Evolutionary conservation across 2,888 invertebrate species (phyloP), one percentile per base, ranked within the genome.

Genomic region (Idaea straminata): DNA sequence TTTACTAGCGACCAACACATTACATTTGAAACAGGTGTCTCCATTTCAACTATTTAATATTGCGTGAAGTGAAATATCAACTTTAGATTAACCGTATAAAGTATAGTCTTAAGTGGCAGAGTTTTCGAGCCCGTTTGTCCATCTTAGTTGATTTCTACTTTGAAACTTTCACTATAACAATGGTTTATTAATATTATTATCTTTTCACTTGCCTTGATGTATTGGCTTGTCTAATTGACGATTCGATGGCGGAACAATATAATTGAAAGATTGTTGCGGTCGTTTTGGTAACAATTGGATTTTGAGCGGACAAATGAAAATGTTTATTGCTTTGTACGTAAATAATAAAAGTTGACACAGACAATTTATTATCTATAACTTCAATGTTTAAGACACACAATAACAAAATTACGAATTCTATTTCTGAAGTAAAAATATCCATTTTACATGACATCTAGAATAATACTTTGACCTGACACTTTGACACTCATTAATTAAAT

Each of bases 101-200:
- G 47, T 47, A 7, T 10, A 10, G 47, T 47, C 13, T 47, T 13
- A 5, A 7, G 10, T 47, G 47, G 47, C 10, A 47, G 7, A 47
- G 47, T 75, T 72, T 74, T 72, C 25, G 25, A 25, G 25, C 25
- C 75, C 74, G 74, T 75, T 73, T 67, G 77, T 74, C 74, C 80
- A 84, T 85, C 84, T 85, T 83, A 82, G 78, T 76, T 62, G 62
- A 64, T 79, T 77, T 81, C 81, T 74, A 81, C 84, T 84, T 84
- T 84, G 85, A 73, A 84, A 81, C 84, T 84, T 84, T 84, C 84
- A 73, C 85, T 68, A 62, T 57, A 69, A 80, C 80, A 80, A 77
- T 73, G 67, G 69, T 74, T 77, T 72, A 74, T 77, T 74, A 74
- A 73, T 76, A 78, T 76, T 74, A 77, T 71, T 74, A 76, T 70